Evolutionary conservation across 1,140 invertebrate genomes (phyloP).

Genomic region (Drosophila arawakana): DNA sequence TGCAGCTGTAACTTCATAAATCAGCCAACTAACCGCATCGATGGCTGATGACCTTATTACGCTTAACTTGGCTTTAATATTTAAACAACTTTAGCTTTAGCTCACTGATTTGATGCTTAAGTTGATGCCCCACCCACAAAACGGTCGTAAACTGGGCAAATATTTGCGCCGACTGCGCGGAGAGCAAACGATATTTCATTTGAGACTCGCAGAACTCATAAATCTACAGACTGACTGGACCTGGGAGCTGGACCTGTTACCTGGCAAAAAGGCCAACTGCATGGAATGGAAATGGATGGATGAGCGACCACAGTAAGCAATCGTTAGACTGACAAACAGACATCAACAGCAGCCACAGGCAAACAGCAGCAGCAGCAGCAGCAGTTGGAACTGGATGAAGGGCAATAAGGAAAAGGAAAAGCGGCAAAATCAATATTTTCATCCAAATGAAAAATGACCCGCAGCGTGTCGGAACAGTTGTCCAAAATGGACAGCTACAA

Average conservation of each 20-base stretch:
- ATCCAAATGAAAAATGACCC: slow-evolving; percentile 77
- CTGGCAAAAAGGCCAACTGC: slow-evolving; percentile 17
- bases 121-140: not conserved
- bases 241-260: slow-evolving; percentile 15
- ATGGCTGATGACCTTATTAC: slow-evolving; percentile 74
- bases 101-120: slow-evolving; percentile 32
- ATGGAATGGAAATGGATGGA: slow-evolving; percentile 52
- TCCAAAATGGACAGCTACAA: slow-evolving; percentile 57
- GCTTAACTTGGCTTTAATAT: slow-evolving; percentile 66
- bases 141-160: slow-evolving; percentile 45
- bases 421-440: slow-evolving; percentile 77
- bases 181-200: slow-evolving; percentile 67
- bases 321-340: slow-evolving; percentile 80
- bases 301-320: slow-evolving; percentile 67
- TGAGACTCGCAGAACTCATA: slow-evolving; percentile 65
- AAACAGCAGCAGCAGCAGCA: slow-evolving; percentile 32
- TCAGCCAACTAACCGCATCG: slow-evolving; percentile 69
- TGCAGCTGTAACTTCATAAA: slow-evolving; percentile 67
- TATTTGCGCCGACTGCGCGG: slow-evolving; percentile 65
- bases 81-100: slow-evolving; percentile 46
- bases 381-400: not conserved
- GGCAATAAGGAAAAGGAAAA: slow-evolving; percentile 1
- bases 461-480: slow-evolving; percentile 44
- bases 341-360: slow-evolving; percentile 63
- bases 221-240: slow-evolving; percentile 50